These are phyloP conservation scores for Podotricha telesiphe DNA, from an alignment of 2,888 invertebrate genomes.

Conservation along the genomic window DNA sequence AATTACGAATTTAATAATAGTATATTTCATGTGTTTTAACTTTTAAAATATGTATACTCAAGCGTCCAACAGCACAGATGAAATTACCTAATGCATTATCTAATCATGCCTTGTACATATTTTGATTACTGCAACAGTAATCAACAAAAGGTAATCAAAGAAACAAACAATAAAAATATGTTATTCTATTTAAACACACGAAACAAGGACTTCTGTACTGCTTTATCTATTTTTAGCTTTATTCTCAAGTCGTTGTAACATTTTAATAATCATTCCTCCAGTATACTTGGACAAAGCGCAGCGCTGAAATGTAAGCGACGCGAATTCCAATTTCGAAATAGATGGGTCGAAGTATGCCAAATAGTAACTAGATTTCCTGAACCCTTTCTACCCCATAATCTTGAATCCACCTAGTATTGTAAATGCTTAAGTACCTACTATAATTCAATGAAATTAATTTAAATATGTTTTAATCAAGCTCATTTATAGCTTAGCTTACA, in stretches of 20 bases:
- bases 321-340: constrained; percentile 3
- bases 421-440: background rate
- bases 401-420: background rate
- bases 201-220: background rate
- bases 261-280: background rate
- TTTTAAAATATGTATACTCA: background rate
- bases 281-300: background rate
- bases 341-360: background rate
- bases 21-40: too few species aligned
- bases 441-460: background rate
- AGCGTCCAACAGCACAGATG: background rate
- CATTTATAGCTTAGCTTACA: background rate
- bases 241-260: constrained; percentile 1
- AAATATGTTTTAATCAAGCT: background rate
- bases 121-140: background rate
- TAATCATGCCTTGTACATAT: background rate
- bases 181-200: background rate
- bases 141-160: too few species aligned
- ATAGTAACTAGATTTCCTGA: background rate
- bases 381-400: background rate
- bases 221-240: background rate
- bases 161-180: background rate
- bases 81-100: background rate
- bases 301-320: background rate
- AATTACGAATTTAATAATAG: too few species aligned